Base-by-base conservation (phyloP, 2,888 invertebrate species). In the Oeneis ivallda region DNA sequence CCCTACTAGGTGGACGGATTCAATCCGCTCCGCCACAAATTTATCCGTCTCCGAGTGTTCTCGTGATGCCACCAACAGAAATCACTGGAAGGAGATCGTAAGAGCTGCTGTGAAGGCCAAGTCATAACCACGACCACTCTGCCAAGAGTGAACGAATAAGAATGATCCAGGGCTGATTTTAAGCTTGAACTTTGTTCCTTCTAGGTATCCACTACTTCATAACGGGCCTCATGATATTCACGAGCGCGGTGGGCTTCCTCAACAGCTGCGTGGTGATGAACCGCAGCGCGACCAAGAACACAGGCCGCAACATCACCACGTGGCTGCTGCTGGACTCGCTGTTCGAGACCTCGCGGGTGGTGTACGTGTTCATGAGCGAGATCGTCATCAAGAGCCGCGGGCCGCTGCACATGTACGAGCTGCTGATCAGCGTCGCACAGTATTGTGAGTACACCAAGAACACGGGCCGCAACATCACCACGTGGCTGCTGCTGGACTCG, bases 201-300 rank as follows among this genome's bases (percentile, higher is more conserved):
- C 8, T 82, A 92, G 91, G 76, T 8, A 77, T 89, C 45, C 90
- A 92, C 78, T 90, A 86, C 76, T 80, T 89, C 68, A 82, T 90
- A 66, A 78, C 86, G 1, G 83, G 82, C 0, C 74, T 90, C 39
- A 88, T 92, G 84, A 67, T 87, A 15, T 69, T 84, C 26, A 76
- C 89, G 0, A 86, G 87, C 47, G 76, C 70, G 1, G 83, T 92
- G n/a, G 89, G 91, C 1, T 86, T 89, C 74, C 72, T 90, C 7
- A 92, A 90, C 79, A 89, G 89, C 58, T 75, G 79, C 5, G 78
- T 88, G 45, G 85, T 88, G 65, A 79, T 91, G 75, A 83, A 85
- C 74, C 81, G 89, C 0, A 76, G 81, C 8, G 72, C 82, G 0
- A 62, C 75, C 0, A 75, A 76, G 53, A 89, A 86, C 73, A 72